phyloP scores from a whole-genome alignment of 2,888 invertebrate species.

The Phortica okadai region DNA sequence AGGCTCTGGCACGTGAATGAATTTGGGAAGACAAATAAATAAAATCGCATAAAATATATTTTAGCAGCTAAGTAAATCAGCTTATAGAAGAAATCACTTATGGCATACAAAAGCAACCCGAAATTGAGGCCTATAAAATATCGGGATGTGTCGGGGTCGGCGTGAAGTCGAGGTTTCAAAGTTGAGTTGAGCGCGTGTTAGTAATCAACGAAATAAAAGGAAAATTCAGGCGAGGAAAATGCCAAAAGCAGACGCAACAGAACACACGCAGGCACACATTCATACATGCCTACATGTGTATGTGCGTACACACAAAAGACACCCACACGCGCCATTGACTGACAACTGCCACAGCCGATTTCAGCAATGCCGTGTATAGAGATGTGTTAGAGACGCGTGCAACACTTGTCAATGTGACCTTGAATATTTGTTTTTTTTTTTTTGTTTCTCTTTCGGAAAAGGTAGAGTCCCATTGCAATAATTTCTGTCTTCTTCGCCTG shows the following conservation, averaged over 20 bases:
- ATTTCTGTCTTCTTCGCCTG: conserved; percentile 18
- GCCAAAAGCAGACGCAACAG: conserved; percentile 22
- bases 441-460: background rate
- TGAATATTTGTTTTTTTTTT: conserved; percentile 40
- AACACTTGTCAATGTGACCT: conserved; percentile 70
- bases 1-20: no score
- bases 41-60: conserved; percentile 45
- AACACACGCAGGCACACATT: conserved; percentile 9
- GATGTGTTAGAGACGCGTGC: conserved; percentile 56
- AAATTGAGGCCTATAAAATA: background rate
- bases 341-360: conserved; percentile 17
- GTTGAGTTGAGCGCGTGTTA: conserved; percentile 16
- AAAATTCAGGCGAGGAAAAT: conserved; percentile 46
- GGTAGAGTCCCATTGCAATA: background rate
- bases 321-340: background rate
- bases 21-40: conserved; percentile 19
- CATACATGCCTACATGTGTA: conserved; percentile 24
- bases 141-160: background rate
- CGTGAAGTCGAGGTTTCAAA: background rate
- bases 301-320: background rate
- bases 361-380: background rate
- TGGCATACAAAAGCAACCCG: conserved; percentile 1
- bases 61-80: conserved; percentile 54
- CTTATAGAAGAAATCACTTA: conserved; percentile 57
- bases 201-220: conserved; percentile 45